Base-by-base conservation (phyloP, 2,888 invertebrate genomes). In the Zygothrica quintamaculata region DNA sequence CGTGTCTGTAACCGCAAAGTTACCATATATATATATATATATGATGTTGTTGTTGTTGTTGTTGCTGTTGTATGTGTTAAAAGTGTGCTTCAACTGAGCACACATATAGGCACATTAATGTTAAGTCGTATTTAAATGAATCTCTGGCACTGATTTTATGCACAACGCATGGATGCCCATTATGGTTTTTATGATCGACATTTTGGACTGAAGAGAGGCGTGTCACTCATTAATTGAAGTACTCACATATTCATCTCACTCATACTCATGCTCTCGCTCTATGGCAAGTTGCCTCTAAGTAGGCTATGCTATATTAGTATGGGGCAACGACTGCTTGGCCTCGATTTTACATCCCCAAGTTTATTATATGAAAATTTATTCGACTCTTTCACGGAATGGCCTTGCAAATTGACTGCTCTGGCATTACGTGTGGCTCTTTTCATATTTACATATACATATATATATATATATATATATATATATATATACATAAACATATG, bases 91-190 rank as follows among this genome's bases (percentile, higher is more conserved):
- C n/a, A n/a, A 8, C 16, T 8, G 22, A 43, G 13, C 6, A 11
- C 16, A 11, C 33, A 34, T 36, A 36, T 36, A 13, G 13, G 13
- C 13, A 8, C 12, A 36, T 36, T 36, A 9, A 36, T n/a, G n/a
- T 36, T 12, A 9, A 29, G 5, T 36, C 36, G 39, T 22, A 37
- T 22, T 46, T 50, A 44, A 33, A 42, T 25, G 18, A 36, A 57
- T 40, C 74, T 40, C 74, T 62, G 33, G 55, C 74, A 46, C 39
- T 68, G 71, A 72, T 68, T 72, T 72, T 51, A 68, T 74, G 58
- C 58, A 40, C 52, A 12, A 44, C 62, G 55, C 71, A 58, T 61
- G 50, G 48, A 26, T 61, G 58, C 42, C 61, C 58, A 70, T 74
- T 62, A 62, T 68, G 58, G 25, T 50, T 52, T 74, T 74, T 74